phyloP scores from a whole-genome alignment of 2,888 invertebrate species.

The Phlogophora meticulosa region DNA sequence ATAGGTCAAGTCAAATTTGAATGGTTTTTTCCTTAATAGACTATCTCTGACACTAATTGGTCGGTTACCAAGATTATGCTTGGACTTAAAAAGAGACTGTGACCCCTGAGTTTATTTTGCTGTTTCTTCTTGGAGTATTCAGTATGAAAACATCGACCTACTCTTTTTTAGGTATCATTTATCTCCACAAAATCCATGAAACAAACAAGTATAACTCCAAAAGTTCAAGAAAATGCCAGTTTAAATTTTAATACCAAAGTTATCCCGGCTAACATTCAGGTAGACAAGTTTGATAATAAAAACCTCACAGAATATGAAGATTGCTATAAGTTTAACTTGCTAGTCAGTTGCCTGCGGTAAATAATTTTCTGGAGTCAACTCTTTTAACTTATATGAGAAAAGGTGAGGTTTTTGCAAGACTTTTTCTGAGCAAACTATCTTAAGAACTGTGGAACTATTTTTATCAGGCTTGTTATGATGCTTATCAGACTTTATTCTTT shows the following conservation, averaged over 20 bases:
- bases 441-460: background rate
- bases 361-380: conserved; percentile 44
- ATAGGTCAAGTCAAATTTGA: no score
- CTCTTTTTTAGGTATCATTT: no score
- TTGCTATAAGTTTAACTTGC: conserved; percentile 46
- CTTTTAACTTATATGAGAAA: conserved; percentile 46
- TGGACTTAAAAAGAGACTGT: no score
- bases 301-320: conserved; percentile 44
- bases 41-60: no score
- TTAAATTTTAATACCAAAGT: conserved; percentile 29
- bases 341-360: conserved; percentile 49
- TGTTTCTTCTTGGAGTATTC: no score
- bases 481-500: background rate
- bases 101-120: no score
- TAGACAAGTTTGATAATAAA: conserved; percentile 49
- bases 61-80: no score
- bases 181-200: background rate
- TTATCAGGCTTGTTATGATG: background rate
- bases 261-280: conserved; percentile 29
- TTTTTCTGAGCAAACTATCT: conserved; percentile 27
- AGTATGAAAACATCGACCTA: no score
- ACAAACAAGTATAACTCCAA: conserved; percentile 1
- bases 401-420: conserved; percentile 19
- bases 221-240: background rate
- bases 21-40: no score